Base-by-base conservation (phyloP, 2,888 invertebrate species). In the Acheta domesticus region DNA sequence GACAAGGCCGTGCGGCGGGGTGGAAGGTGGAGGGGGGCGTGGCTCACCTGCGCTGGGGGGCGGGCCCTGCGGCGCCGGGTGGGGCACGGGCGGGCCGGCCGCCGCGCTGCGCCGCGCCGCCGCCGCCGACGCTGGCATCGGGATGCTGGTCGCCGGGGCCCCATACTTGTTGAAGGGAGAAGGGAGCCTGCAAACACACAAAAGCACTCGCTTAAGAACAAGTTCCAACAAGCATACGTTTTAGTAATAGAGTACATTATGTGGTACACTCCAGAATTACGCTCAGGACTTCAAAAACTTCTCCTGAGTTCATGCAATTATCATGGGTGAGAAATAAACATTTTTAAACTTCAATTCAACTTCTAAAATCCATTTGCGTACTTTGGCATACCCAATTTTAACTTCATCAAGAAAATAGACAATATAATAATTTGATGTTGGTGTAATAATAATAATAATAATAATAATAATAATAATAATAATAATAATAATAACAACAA, bases 121-220 rank as follows among this genome's bases (percentile, higher is more conserved):
- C 62, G 75, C 90, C 82, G 93, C 93, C 49, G 93, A 93, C 81
- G 94, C 94, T 75, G 94, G 94, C 84, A 94, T 86, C 80, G 94
- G 94, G 85, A 94, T 94, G 85, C 93, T 93, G 83, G 93, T 93
- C 85, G 92, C 92, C 81, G 77, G 79, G 2, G 77, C 80, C 14
- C 78, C 80, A 20, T 78, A 74, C 77, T 82, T 81, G 50, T 74
- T 81, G 79, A 81, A 82, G 5, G 83, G 83, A 1, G 83, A 82
- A 16, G 83, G 83, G 76, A 83, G 79, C 77, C 83, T 83, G 81
- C 48, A 82, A 82, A 74, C 77, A 79, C 77, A 77, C 80, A 79
- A 0, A 76, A n/a, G 16, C 16, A 5, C n/a, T 2, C 11, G 16
- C 19, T 12, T 76, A 19, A 62, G 16, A 0, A 62, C 62, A 36